Conservation (phyloP, 2,797 vertebrate species). For the Alosa sapidissima region DNA sequence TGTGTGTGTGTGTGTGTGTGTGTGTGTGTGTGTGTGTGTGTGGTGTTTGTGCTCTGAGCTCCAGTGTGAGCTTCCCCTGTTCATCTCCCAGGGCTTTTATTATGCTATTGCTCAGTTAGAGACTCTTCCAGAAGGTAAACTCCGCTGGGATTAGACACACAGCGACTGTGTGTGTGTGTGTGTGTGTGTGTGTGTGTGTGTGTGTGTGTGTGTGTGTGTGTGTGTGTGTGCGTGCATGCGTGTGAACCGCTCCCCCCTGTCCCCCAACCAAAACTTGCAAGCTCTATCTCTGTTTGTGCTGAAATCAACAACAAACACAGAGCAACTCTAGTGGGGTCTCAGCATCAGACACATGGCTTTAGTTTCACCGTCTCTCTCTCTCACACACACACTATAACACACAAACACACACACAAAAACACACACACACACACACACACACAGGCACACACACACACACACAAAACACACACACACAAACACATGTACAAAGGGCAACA, state of each 20-base stretch:
- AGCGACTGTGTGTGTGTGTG: not conserved
- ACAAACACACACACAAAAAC: too few species aligned
- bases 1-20: not conserved
- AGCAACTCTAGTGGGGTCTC: not conserved
- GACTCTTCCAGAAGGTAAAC: constrained; percentile 32
- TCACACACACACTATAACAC: not conserved
- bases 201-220: not conserved
- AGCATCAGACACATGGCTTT: constrained; percentile 28
- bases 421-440: too few species aligned
- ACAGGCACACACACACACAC: too few species aligned
- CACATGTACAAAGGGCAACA: not conserved
- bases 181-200: not conserved
- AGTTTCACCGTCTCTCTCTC: constrained; percentile 21
- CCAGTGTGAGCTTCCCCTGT: not conserved
- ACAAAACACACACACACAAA: too few species aligned
- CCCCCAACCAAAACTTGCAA: constrained; percentile 14
- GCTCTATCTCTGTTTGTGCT: constrained; percentile 19
- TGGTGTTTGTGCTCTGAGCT: too few species aligned
- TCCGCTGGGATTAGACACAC: not conserved
- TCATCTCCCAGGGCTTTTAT: not conserved
- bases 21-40: not conserved
- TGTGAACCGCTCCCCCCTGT: not conserved
- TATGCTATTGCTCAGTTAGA: not conserved
- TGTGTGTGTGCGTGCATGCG: not conserved
- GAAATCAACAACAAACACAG: constrained; percentile 15